Evolutionary conservation across 92 coral and sea anemone species (phyloP), one percentile per base, ranked within the genome.

Genomic region (Epizoanthus scotinus): DNA sequence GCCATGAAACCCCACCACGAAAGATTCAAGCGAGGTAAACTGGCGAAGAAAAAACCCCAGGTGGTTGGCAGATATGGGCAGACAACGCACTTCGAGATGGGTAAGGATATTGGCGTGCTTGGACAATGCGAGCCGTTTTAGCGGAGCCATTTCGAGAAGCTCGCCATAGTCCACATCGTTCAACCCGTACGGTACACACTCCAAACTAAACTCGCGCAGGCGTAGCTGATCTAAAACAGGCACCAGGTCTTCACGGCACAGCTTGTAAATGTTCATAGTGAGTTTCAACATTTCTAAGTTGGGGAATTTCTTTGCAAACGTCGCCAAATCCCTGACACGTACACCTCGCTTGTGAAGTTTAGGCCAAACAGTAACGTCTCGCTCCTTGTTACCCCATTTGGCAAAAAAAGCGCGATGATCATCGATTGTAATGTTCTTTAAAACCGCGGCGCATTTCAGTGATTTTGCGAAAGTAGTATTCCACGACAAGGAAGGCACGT

Each of bases 401-500:
- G 68, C 61, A 15, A 87, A 78, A 2, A 84, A 74, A 8, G 88
- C 88, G 28, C 91, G 88, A 82, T 88, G 86, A 59, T 87, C 97
- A 72, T 90, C 97, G 3, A 92, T 73, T 8, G 97, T 92, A 3
- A 90, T 63, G 62, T 75, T 71, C 57, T 81, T 90, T 20, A 92
- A 78, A 6, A 79, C 82, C n/a, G 87, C 78, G 1, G 87, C 91
- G 59, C 91, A 78, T 29, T 64, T 74, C 26, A 75, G 84, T 18
- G 84, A 69, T 62, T 90, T 87, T n/a, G 89, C 88, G 55, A 90
- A 78, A 26, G 84, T 64, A 20, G 88, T 62, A 42, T 90, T 84
- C 97, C 97, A 92, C 18, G 85, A 61, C 13, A 92, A 34, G 17
- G 84, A 81, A 0, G 97, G 94, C 0, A 92, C 85, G 29, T 92